A percentile compares a stretch with the other conserved stretches of the same genome.
These are phyloP conservation scores for Meteorus cinctellus DNA, from an alignment of 2,888 invertebrate genomes.

Conservation along the genomic window DNA sequence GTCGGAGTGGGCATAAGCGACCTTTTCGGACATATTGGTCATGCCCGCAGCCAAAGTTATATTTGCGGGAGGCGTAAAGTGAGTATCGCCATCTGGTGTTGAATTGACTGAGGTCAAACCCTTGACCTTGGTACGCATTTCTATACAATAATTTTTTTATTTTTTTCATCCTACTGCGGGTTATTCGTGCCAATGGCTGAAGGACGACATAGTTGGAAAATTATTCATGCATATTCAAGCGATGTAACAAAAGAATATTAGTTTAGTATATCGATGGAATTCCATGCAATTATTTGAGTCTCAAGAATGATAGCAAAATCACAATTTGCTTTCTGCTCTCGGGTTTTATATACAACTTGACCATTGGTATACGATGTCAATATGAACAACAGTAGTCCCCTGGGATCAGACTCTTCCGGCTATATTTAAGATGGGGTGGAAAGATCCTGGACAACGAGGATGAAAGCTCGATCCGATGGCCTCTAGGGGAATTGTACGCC, in stretches of 20 bases:
- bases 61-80: neutral
- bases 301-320: too few species aligned
- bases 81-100: conserved; percentile 14
- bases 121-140: conserved; percentile 28
- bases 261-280: too few species aligned
- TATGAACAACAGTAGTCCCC: neutral
- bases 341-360: neutral
- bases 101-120: neutral
- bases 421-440: conserved; percentile 1
- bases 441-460: neutral
- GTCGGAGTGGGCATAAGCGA: too few species aligned
- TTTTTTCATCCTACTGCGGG: neutral
- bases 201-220: too few species aligned
- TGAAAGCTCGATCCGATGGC: neutral
- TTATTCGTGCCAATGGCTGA: neutral
- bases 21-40: neutral
- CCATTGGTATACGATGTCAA: neutral
- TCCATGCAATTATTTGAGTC: too few species aligned
- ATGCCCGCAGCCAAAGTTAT: neutral
- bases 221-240: too few species aligned
- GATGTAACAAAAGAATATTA: too few species aligned
- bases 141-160: neutral
- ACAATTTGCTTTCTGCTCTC: neutral
- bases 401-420: conserved; percentile 3
- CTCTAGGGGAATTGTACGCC: neutral